A percentile compares a stretch with the other conserved stretches of the same genome.
phyloP scores from a whole-genome alignment of 1,140 invertebrate species.

The Hyles vespertilio region DNA sequence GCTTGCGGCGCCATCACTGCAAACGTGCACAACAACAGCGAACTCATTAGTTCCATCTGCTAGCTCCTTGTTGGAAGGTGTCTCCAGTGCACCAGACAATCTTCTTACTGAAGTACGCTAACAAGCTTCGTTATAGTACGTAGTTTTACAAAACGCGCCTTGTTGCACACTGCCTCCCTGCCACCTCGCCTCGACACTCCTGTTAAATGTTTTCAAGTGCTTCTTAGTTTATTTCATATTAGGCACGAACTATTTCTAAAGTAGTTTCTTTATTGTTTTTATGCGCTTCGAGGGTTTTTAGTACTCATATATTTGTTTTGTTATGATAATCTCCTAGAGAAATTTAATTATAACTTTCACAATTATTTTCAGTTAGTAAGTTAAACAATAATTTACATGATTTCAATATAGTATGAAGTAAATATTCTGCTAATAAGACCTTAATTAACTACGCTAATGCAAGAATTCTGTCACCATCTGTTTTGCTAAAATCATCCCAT shows the following conservation, averaged over 20 bases:
- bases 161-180: constrained; percentile 23
- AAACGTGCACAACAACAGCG: constrained; percentile 49
- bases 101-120: constrained; percentile 61
- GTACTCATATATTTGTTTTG: too few species aligned
- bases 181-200: constrained; percentile 17
- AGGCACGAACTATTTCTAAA: not conserved
- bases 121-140: constrained; percentile 62
- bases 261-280: not conserved
- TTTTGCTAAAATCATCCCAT: too few species aligned
- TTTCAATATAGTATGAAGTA: too few species aligned
- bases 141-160: constrained; percentile 54
- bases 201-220: constrained; percentile 36
- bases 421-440: too few species aligned
- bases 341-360: too few species aligned
- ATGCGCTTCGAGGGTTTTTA: too few species aligned
- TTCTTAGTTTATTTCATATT: constrained; percentile 6
- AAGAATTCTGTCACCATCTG: too few species aligned
- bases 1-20: constrained; percentile 44
- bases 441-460: too few species aligned
- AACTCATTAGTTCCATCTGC: constrained; percentile 69
- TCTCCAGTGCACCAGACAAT: constrained; percentile 53
- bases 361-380: too few species aligned
- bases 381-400: too few species aligned
- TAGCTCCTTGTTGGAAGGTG: constrained; percentile 41
- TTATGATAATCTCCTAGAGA: too few species aligned